Conservation (phyloP, 2,797 vertebrate species). For the Orestias chungarensis region DNA sequence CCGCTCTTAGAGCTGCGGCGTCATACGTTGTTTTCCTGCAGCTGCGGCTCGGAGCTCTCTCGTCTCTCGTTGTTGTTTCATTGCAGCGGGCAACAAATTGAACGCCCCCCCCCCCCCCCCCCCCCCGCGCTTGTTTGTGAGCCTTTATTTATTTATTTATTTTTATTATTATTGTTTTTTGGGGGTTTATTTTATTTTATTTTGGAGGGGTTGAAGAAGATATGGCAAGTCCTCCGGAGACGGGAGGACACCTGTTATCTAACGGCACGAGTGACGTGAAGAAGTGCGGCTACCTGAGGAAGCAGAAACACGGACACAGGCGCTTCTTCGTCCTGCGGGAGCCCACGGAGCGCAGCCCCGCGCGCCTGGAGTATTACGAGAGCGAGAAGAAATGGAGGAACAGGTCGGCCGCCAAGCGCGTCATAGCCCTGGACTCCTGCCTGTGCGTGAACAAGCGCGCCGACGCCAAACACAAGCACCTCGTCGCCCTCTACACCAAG, state of each 20-base stretch:
- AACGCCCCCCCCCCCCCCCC: too few species aligned
- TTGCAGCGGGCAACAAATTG: conserved; percentile 72
- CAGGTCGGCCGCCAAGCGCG: conserved; percentile 91
- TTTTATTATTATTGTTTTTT: too few species aligned
- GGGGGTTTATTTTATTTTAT: neutral
- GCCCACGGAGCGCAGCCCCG: conserved; percentile 79
- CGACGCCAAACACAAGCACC: conserved; percentile 97
- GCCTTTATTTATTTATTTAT: too few species aligned
- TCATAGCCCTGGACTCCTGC: conserved; percentile 91
- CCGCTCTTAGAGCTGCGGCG: conserved; percentile 83
- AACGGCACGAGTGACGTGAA: conserved; percentile 79
- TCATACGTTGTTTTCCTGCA: conserved; percentile 99
- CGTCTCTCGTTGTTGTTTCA: conserved; percentile 76
- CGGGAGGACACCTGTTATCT: conserved; percentile 81
- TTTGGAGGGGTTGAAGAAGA: too few species aligned
- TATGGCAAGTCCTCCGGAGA: conserved; percentile 90
- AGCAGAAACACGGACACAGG: conserved; percentile 95
- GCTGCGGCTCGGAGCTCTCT: conserved; percentile 78
- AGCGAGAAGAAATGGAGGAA: conserved; percentile 99
- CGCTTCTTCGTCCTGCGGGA: conserved; percentile 94
- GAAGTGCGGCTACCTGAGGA: conserved; percentile 95
- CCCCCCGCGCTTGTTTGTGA: too few species aligned
- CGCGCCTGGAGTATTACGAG: conserved; percentile 95
- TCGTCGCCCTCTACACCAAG: conserved; percentile 96
- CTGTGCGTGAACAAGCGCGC: conserved; percentile 97